phyloP scores from a whole-genome alignment of 2,888 invertebrate species.

The Conops quadrifasciatus region DNA sequence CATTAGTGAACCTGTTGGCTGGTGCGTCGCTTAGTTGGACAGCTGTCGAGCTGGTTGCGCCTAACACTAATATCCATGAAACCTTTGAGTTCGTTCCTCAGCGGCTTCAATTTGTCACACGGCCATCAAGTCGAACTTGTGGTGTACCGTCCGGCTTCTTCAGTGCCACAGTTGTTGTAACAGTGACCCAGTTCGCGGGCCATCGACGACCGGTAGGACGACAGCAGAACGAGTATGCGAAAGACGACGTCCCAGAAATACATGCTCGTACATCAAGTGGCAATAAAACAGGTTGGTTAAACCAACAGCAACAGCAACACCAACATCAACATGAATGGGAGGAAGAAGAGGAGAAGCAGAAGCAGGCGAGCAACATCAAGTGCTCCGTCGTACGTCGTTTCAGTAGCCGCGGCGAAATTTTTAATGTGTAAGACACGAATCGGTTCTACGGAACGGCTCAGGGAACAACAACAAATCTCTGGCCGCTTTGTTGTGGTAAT shows the following conservation, averaged over 20 bases:
- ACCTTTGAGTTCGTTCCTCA: neutral
- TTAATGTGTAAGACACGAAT: slow-evolving; percentile 13
- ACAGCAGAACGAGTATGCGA: slow-evolving; percentile 7
- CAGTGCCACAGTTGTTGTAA: slow-evolving; percentile 46
- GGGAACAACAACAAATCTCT: no score
- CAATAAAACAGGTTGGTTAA: neutral
- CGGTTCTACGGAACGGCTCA: neutral
- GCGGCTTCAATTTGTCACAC: neutral
- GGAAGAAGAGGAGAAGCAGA: slow-evolving; percentile 14
- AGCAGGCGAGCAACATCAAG: neutral
- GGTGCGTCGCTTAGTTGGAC: no score
- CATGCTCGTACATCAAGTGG: no score
- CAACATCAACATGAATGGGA: slow-evolving; percentile 26
- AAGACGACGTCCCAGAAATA: neutral
- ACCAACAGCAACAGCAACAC: slow-evolving; percentile 17
- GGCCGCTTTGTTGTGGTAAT: neutral
- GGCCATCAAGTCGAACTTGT: slow-evolving; percentile 19
- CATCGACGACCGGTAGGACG: slow-evolving; percentile 27
- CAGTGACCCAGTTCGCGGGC: slow-evolving; percentile 56
- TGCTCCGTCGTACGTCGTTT: no score
- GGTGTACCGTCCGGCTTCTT: slow-evolving; percentile 20
- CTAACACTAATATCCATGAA: no score
- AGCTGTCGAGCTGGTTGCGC: no score
- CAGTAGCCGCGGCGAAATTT: neutral
- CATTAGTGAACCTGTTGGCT: no score